These are phyloP conservation scores for Callospermophilus lateralis DNA, from an alignment of 2,113 vertebrate genomes.

Conservation along the genomic window DNA sequence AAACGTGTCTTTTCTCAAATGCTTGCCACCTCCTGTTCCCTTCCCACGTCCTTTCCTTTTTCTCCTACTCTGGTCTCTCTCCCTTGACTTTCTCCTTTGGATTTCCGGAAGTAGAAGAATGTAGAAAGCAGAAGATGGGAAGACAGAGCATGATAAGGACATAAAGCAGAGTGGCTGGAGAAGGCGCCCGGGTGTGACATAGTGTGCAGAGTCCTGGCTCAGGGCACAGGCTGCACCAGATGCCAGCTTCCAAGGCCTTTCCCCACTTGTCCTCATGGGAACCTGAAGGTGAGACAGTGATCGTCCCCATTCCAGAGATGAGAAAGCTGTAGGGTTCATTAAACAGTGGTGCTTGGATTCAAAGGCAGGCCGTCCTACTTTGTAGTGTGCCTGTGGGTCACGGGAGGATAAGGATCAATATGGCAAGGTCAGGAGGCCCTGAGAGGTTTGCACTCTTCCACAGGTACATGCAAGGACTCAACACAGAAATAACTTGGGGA, in stretches of 20 bases:
- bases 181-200: rapidly evolving
- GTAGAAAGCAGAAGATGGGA: not conserved
- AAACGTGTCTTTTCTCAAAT: not conserved
- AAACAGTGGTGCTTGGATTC: not conserved
- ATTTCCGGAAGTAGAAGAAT: not conserved
- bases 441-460: not conserved
- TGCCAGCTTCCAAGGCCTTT: not conserved
- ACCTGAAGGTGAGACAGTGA: not conserved
- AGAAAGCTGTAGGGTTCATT: not conserved
- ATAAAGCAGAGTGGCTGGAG: not conserved
- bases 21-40: not conserved
- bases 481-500: not conserved
- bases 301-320: not conserved
- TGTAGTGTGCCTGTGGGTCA: not conserved
- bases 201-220: not conserved
- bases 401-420: no score
- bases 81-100: not conserved
- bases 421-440: not conserved
- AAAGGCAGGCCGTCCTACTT: not conserved
- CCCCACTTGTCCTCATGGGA: not conserved
- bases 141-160: not conserved
- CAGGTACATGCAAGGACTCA: not conserved
- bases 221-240: no score
- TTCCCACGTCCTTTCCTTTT: not conserved
- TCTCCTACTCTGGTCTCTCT: not conserved